Conservation (phyloP, 2,888 invertebrate species). For the Blera fallax region DNA sequence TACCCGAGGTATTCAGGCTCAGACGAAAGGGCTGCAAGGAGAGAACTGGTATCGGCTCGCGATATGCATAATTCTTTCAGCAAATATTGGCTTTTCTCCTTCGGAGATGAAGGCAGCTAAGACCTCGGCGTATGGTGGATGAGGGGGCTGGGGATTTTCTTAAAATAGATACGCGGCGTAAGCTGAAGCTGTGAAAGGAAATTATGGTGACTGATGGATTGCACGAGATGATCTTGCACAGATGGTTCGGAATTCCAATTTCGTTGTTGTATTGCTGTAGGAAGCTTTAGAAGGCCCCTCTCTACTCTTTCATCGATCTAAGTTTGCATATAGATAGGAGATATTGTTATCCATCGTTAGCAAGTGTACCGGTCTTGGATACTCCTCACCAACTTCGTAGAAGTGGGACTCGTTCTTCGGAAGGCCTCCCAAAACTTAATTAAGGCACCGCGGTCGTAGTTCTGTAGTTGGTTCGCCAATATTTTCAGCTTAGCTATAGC, state of each 20-base stretch:
- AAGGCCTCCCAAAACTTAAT: no score
- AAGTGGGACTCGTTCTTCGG: no score
- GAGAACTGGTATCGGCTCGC: background rate
- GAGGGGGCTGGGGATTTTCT: background rate
- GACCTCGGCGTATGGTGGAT: background rate
- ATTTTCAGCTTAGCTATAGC: no score
- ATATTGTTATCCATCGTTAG: no score
- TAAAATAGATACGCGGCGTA: background rate
- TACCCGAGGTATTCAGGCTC: background rate
- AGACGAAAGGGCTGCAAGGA: background rate
- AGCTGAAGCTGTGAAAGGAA: background rate
- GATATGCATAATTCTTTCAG: constrained; percentile 15
- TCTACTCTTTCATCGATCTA: no score
- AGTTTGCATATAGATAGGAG: no score
- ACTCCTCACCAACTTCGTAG: no score
- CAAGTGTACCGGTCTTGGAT: no score
- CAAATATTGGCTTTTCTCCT: background rate
- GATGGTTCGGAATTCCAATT: background rate
- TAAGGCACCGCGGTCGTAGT: no score
- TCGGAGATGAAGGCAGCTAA: background rate
- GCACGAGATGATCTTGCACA: background rate
- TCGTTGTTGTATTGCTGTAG: no score
- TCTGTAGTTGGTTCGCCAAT: no score
- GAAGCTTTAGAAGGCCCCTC: no score
- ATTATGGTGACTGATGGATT: background rate